phyloP scores from a whole-genome alignment of 2,113 vertebrate genomes.

The Tympanuchus pallidicinctus region DNA sequence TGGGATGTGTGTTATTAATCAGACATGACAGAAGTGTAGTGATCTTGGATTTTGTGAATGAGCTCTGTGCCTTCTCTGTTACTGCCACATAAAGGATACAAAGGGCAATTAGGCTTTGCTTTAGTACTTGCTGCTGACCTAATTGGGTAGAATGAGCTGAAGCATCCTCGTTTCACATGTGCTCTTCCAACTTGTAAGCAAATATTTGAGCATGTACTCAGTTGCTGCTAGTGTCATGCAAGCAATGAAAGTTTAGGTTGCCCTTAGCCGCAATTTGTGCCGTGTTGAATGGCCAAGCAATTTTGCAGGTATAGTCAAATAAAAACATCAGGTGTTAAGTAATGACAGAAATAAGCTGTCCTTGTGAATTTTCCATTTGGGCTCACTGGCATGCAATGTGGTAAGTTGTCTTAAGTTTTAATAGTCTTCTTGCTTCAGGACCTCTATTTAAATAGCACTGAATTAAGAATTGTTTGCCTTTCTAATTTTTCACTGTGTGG shows the following conservation, averaged over 20 bases:
- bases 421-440: neutral
- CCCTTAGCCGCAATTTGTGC: neutral
- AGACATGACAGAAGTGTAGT: neutral
- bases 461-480: neutral
- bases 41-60: neutral
- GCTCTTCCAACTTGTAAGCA: constrained; percentile 19
- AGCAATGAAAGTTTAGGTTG: neutral
- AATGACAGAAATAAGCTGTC: neutral
- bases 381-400: neutral
- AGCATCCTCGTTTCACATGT: neutral
- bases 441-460: neutral
- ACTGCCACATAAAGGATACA: neutral
- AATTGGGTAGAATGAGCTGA: neutral
- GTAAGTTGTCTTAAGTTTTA: neutral
- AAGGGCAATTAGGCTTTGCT: neutral
- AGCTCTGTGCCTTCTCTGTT: neutral
- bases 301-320: neutral
- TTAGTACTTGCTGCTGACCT: neutral
- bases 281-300: no score
- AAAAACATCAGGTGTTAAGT: neutral
- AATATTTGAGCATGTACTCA: neutral
- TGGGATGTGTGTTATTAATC: neutral
- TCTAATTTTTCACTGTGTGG: neutral
- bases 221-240: neutral
- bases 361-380: neutral